A percentile compares a stretch with the other conserved stretches of the same genome.
These are phyloP conservation scores for Hippocampus kuda DNA, from an alignment of 2,797 vertebrate species.

Conservation along the genomic window DNA sequence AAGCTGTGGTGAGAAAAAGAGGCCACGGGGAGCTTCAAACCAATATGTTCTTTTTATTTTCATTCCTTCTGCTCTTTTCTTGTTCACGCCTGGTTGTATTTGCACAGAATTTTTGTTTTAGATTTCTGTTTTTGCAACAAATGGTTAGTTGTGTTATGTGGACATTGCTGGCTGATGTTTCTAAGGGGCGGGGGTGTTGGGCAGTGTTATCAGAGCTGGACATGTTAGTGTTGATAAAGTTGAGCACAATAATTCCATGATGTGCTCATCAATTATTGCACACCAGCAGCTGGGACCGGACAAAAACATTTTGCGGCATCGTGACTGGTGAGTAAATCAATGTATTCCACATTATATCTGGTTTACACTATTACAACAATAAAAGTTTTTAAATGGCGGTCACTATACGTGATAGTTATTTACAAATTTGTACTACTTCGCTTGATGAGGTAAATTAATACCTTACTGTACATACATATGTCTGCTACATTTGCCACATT, in stretches of 20 bases:
- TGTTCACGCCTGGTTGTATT: not conserved
- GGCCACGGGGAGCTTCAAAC: constrained; percentile 14
- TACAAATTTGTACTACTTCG: too few species aligned
- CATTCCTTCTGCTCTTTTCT: not conserved
- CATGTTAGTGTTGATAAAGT: not conserved
- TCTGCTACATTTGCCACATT: too few species aligned
- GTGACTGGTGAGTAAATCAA: too few species aligned
- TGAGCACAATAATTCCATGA: not conserved
- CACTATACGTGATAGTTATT: too few species aligned
- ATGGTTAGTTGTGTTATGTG: not conserved
- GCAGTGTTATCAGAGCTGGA: not conserved
- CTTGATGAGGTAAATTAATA: too few species aligned
- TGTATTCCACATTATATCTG: too few species aligned
- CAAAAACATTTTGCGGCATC: too few species aligned
- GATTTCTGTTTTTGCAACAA: not conserved
- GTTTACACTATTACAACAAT: too few species aligned
- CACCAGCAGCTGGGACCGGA: too few species aligned
- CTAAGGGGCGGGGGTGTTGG: not conserved
- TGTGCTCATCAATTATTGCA: not conserved
- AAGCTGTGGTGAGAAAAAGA: not conserved
- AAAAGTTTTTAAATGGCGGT: too few species aligned
- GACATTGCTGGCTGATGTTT: not conserved
- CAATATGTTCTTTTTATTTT: not conserved
- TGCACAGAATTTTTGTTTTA: not conserved
- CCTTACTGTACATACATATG: too few species aligned